These are phyloP conservation scores for Forficula auricularia DNA, from an alignment of 1,140 invertebrate species.

Conservation along the genomic window DNA sequence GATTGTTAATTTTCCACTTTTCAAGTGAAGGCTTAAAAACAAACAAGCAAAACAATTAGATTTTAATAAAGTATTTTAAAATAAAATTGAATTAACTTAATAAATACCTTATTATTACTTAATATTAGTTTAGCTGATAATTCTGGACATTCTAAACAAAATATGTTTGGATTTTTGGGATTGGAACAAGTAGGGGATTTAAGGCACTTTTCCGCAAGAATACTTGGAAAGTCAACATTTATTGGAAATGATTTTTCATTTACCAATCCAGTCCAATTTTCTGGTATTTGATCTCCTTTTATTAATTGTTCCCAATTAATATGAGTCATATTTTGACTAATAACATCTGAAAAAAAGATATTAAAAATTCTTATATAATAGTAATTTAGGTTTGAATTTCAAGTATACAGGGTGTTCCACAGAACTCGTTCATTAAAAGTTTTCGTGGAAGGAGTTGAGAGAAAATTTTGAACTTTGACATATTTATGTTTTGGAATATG, in stretches of 20 bases:
- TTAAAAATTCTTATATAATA: too few species aligned
- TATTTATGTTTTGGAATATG: too few species aligned
- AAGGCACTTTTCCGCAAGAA: constrained; percentile 4
- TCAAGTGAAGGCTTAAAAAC: constrained; percentile 12
- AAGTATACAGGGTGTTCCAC: too few species aligned
- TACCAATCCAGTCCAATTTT: neutral
- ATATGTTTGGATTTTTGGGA: too few species aligned
- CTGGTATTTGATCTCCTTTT: neutral
- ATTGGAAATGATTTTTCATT: constrained; percentile 15
- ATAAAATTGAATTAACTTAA: constrained; percentile 2
- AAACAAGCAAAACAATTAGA: neutral
- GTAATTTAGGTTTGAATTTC: too few species aligned
- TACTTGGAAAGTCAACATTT: constrained; percentile 12
- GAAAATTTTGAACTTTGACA: too few species aligned
- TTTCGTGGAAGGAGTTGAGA: too few species aligned
- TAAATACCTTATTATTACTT: constrained; percentile 8
- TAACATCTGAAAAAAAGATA: neutral
- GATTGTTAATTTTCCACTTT: constrained; percentile 17
- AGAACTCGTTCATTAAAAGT: too few species aligned
- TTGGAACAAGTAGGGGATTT: too few species aligned
- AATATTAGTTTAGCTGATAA: constrained; percentile 2
- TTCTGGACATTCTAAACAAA: too few species aligned
- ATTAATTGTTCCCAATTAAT: constrained; percentile 5
- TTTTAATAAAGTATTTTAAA: neutral
- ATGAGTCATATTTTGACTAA: neutral